Conservation (phyloP, 1,140 invertebrate genomes). For the Brachionus rotundiformis region DNA sequence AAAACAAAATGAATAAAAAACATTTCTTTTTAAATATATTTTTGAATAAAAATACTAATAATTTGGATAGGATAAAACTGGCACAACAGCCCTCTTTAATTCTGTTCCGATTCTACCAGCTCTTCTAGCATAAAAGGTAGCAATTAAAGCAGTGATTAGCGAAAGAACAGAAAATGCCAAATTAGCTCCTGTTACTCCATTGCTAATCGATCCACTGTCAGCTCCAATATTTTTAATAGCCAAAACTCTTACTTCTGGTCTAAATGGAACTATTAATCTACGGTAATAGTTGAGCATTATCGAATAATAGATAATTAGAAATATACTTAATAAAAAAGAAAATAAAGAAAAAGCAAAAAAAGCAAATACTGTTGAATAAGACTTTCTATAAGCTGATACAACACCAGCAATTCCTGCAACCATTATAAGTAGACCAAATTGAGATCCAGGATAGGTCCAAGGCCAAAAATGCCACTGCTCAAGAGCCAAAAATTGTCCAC, state of each 20-base stretch:
- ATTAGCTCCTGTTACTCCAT: not conserved
- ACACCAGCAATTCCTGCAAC: not conserved
- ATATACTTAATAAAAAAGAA: constrained; percentile 27
- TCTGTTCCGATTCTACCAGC: not conserved
- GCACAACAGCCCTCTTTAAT: not conserved
- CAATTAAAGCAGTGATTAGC: not conserved
- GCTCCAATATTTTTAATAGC: not conserved
- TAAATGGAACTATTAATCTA: not conserved
- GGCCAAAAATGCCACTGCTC: constrained; percentile 38
- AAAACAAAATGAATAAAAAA: too few relatives aligned
- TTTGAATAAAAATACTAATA: not conserved
- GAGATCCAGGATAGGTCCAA: constrained; percentile 12
- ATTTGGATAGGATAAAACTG: not conserved
- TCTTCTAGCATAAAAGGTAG: not conserved
- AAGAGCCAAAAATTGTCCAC: not conserved
- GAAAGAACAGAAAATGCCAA: not conserved
- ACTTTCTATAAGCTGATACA: constrained; percentile 8
- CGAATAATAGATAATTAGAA: constrained; percentile 48
- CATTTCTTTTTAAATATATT: too few relatives aligned
- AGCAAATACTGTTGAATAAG: constrained; percentile 15
- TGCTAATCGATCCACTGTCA: constrained; percentile 9
- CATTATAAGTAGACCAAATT: constrained; percentile 31
- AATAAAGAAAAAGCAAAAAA: constrained; percentile 39
- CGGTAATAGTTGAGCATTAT: constrained; percentile 21
- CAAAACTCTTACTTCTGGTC: not conserved